Conservation (phyloP, 35 echinoderm and acorn worm species). For the Lytechinus pictus region DNA sequence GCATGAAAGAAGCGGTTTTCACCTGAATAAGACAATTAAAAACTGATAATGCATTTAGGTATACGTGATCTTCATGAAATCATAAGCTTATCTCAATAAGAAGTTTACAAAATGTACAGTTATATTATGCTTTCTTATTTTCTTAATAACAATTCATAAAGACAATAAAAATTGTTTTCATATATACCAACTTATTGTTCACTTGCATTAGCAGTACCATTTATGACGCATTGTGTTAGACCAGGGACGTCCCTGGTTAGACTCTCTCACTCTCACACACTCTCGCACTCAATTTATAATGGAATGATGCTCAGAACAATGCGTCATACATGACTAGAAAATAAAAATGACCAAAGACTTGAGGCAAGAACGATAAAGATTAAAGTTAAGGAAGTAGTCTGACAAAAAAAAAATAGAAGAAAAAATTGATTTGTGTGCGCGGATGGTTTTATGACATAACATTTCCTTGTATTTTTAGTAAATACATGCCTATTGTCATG, state of each 20-base stretch:
- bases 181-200: conserved; percentile 6
- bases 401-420: conserved; percentile 2
- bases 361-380: conserved; percentile 52
- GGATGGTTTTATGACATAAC: not conserved
- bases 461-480: not conserved
- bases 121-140: conserved; percentile 27
- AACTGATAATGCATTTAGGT: conserved; percentile 22
- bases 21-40: conserved; percentile 11
- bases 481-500: not conserved
- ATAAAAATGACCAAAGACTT: conserved; percentile 15
- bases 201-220: conserved; percentile 31
- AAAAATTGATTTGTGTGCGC: not conserved
- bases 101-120: conserved; percentile 58
- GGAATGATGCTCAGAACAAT: conserved; percentile 43
- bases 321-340: conserved; percentile 23
- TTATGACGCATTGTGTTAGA: not conserved
- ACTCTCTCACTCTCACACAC: not conserved
- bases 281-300: not conserved
- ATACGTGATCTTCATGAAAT: conserved; percentile 26
- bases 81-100: not conserved
- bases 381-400: not conserved
- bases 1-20: conserved; percentile 11
- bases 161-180: conserved; percentile 10
- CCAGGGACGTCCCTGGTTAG: no score
- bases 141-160: not conserved